phyloP scores from a whole-genome alignment of 2,113 vertebrate species.

The Pica pica region DNA sequence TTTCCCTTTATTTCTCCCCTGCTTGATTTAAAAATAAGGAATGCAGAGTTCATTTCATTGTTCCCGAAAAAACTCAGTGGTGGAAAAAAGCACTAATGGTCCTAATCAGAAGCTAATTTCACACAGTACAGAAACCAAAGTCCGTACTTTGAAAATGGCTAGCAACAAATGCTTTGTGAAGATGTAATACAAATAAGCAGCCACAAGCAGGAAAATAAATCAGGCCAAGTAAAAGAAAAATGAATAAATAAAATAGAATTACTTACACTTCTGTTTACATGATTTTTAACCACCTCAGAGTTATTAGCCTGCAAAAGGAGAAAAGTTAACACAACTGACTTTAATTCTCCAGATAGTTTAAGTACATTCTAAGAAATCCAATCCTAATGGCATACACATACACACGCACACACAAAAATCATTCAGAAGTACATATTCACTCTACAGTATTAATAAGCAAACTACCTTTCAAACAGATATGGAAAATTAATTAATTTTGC shows the following conservation, averaged over 20 bases:
- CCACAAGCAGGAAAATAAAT: background rate
- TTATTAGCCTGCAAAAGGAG: background rate
- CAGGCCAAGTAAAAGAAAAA: background rate
- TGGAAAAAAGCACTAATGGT: background rate
- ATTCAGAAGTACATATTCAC: background rate
- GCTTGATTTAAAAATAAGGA: background rate
- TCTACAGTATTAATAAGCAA: background rate
- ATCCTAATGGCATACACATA: background rate
- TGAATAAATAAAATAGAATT: background rate
- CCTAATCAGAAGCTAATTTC: background rate
- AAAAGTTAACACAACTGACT: background rate
- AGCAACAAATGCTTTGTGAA: background rate
- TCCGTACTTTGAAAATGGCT: background rate
- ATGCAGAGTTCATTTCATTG: background rate
- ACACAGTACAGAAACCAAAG: background rate
- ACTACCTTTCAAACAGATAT: background rate
- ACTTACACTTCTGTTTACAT: conserved; percentile 26
- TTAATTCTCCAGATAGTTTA: background rate
- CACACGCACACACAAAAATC: background rate
- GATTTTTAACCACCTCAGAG: background rate
- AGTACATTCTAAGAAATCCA: background rate
- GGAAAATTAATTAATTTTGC: background rate
- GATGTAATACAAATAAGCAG: background rate
- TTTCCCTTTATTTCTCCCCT: background rate
- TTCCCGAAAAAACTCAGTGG: background rate